These are phyloP conservation scores for Drosophila funebris DNA, from an alignment of 1,140 invertebrate species.

Conservation along the genomic window DNA sequence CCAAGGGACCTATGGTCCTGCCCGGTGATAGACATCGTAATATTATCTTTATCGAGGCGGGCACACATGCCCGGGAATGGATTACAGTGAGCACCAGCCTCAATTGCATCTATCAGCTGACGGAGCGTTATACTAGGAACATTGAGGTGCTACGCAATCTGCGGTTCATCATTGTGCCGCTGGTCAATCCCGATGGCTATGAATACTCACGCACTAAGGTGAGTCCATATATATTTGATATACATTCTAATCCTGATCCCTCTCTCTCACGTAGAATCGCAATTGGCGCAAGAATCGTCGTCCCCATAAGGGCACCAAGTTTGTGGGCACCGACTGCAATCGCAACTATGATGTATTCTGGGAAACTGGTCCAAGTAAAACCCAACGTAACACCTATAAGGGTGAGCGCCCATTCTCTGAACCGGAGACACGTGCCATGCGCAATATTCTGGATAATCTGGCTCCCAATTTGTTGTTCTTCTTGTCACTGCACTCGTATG, in stretches of 20 bases:
- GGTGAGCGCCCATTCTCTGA: slow-evolving; percentile 91
- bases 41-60: slow-evolving; percentile 84
- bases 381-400: slow-evolving; percentile 88
- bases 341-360: slow-evolving; percentile 88
- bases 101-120: slow-evolving; percentile 87
- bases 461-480: slow-evolving; percentile 86
- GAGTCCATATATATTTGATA: background rate
- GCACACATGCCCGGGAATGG: slow-evolving; percentile 89
- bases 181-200: slow-evolving; percentile 86
- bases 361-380: slow-evolving; percentile 85
- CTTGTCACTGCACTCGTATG: slow-evolving; percentile 89
- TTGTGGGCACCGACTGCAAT: slow-evolving; percentile 87
- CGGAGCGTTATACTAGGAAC: slow-evolving; percentile 82
- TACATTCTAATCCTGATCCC: background rate
- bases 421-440: slow-evolving; percentile 87
- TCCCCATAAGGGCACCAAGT: slow-evolving; percentile 79
- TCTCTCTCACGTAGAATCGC: slow-evolving; percentile 65
- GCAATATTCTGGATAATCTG: slow-evolving; percentile 85
- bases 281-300: slow-evolving; percentile 86
- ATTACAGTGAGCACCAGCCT: slow-evolving; percentile 86
- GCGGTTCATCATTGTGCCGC: slow-evolving; percentile 87
- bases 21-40: slow-evolving; percentile 52
- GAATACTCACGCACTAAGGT: slow-evolving; percentile 81
- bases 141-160: slow-evolving; percentile 84
- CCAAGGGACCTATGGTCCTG: slow-evolving; percentile 35